These are phyloP conservation scores for Gonocerus acuteangulatus DNA, from an alignment of 2,888 invertebrate species.

Conservation along the genomic window DNA sequence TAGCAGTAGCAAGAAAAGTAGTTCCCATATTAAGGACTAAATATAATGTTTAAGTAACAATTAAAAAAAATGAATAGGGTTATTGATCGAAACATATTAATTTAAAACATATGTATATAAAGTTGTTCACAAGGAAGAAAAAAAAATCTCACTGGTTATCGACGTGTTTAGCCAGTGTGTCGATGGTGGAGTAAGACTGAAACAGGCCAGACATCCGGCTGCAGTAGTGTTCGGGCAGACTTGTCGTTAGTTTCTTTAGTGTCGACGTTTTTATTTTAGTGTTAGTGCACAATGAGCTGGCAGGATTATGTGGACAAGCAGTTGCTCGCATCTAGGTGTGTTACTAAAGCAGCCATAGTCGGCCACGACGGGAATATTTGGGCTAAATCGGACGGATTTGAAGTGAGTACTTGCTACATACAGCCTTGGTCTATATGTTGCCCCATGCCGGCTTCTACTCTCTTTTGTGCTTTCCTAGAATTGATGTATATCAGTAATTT, in stretches of 20 bases:
- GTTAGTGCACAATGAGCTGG: conserved; percentile 69
- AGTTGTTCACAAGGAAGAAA: background rate
- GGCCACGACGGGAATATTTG: conserved; percentile 92
- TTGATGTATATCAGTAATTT: background rate
- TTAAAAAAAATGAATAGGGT: background rate
- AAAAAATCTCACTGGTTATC: background rate
- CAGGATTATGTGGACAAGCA: conserved; percentile 97
- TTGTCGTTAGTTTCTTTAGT: conserved; percentile 19
- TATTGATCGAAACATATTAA: background rate
- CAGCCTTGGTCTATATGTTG: conserved; percentile 2
- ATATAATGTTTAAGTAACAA: background rate
- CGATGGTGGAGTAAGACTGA: background rate
- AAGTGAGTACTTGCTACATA: conserved; percentile 61
- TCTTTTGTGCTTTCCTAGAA: too few species aligned
- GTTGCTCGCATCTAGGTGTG: conserved; percentile 89
- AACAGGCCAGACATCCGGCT: conserved; percentile 23
- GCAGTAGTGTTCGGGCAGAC: conserved; percentile 22
- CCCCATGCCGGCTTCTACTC: background rate
- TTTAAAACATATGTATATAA: background rate
- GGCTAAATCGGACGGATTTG: conserved; percentile 89
- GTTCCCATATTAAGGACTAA: background rate
- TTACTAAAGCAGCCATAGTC: conserved; percentile 88
- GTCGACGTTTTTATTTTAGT: conserved; percentile 28
- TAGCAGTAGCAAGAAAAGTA: background rate
- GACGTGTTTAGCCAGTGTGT: background rate